Evolutionary conservation across 2,888 invertebrate genomes (phyloP).

Genomic region (Diogma glabrata): DNA sequence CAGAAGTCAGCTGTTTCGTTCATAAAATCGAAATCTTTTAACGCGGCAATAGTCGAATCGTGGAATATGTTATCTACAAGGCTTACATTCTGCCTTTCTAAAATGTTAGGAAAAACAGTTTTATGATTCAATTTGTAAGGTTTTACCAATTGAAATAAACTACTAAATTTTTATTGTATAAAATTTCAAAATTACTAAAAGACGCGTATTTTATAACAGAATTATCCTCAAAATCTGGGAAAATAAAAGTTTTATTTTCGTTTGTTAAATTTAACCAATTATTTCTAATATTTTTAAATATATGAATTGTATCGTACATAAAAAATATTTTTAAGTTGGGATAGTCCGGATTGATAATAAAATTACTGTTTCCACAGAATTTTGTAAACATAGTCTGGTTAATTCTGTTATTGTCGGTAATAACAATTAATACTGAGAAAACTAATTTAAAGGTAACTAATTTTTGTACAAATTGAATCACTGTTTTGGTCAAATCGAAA

Average conservation of each 20-base stretch:
- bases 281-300: background rate
- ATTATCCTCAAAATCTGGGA: background rate
- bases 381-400: background rate
- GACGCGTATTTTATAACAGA: too few species aligned
- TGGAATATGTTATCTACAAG: background rate
- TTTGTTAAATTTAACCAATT: background rate
- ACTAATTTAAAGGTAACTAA: too few species aligned
- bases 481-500: background rate
- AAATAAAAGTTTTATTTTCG: background rate
- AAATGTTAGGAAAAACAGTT: background rate
- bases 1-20: background rate
- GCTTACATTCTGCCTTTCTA: background rate
- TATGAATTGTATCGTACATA: background rate
- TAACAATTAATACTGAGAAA: background rate
- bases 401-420: background rate
- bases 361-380: background rate
- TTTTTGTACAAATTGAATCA: background rate
- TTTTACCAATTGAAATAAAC: too few species aligned
- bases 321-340: background rate
- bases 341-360: background rate
- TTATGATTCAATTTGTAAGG: background rate
- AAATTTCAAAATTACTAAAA: too few species aligned
- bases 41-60: background rate
- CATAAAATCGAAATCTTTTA: background rate
- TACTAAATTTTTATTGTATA: too few species aligned